Percentiles rank a stretch among this genome's conserved stretches.
These are phyloP conservation scores for Sweltsa coloradensis DNA, from an alignment of 1,140 invertebrate genomes.

Conservation along the genomic window DNA sequence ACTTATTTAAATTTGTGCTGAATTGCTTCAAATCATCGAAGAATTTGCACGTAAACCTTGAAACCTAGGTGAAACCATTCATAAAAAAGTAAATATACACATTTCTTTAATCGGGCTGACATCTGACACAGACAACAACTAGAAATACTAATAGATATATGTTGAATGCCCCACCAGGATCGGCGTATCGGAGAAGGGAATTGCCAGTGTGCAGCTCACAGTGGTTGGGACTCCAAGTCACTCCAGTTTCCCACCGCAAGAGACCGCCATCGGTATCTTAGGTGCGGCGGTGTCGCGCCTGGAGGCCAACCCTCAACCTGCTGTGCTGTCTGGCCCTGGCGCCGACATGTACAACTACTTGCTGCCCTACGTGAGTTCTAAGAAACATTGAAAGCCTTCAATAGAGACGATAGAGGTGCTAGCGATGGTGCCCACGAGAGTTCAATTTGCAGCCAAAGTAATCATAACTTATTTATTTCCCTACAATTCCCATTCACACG, in stretches of 20 bases:
- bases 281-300: conserved; percentile 35
- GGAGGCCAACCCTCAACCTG: conserved; percentile 32
- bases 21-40: too few relatives aligned
- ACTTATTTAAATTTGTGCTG: too few relatives aligned
- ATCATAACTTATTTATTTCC: too few relatives aligned
- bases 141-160: conserved; percentile 30
- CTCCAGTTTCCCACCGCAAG: conserved; percentile 36
- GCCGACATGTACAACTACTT: conserved; percentile 28
- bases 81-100: conserved; percentile 29
- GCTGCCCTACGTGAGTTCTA: conserved; percentile 25
- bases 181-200: conserved; percentile 39
- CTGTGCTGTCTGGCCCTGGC: conserved; percentile 35
- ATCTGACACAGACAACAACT: conserved; percentile 29
- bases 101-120: conserved; percentile 42
- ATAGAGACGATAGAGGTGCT: conserved; percentile 36
- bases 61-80: too few relatives aligned
- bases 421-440: conserved; percentile 20
- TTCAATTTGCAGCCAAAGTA: too few relatives aligned
- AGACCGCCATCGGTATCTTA: conserved; percentile 35
- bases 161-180: conserved; percentile 28
- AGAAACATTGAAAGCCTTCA: conserved; percentile 40
- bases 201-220: conserved; percentile 29
- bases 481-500: too few relatives aligned
- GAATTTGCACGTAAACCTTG: too few relatives aligned
- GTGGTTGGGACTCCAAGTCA: conserved; percentile 35